These are phyloP conservation scores for Grammatotria lemairii DNA, from an alignment of 2,113 vertebrate species.

Conservation along the genomic window DNA sequence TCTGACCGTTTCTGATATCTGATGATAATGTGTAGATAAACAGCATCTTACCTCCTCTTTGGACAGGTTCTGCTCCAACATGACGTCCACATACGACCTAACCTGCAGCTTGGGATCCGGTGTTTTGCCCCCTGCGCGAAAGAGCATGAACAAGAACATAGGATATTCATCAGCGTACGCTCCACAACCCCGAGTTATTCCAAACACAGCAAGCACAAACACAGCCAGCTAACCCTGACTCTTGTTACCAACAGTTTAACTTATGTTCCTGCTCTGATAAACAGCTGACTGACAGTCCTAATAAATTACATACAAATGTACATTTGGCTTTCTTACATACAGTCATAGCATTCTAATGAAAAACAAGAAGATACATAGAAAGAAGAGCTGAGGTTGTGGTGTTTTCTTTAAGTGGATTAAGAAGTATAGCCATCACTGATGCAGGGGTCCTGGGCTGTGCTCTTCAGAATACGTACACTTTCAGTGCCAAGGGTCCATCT, in stretches of 20 bases:
- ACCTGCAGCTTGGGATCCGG: conserved; percentile 97
- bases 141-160: conserved; percentile 92
- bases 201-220: conserved; percentile 64
- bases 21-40: background rate
- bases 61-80: conserved; percentile 96
- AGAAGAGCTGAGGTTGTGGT: conserved; percentile 67
- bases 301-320: conserved; percentile 45
- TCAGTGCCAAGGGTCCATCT: conserved; percentile 99
- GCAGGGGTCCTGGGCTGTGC: conserved; percentile 98
- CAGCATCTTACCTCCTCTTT: conserved; percentile 85
- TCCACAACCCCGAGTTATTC: conserved; percentile 6
- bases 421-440: conserved; percentile 96
- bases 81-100: conserved; percentile 98
- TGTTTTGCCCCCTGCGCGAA: conserved; percentile 98
- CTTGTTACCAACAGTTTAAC: conserved; percentile 44
- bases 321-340: conserved; percentile 59
- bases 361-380: conserved; percentile 83
- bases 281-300: conserved; percentile 39
- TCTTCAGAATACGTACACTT: conserved; percentile 99
- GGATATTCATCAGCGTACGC: conserved; percentile 44
- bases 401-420: conserved; percentile 79
- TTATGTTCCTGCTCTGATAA: conserved; percentile 28
- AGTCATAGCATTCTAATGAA: conserved; percentile 59
- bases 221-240: conserved; percentile 63
- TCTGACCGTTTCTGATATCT: background rate